Conservation (phyloP, 1,140 invertebrate genomes). For the Brachionus paranguensis region DNA sequence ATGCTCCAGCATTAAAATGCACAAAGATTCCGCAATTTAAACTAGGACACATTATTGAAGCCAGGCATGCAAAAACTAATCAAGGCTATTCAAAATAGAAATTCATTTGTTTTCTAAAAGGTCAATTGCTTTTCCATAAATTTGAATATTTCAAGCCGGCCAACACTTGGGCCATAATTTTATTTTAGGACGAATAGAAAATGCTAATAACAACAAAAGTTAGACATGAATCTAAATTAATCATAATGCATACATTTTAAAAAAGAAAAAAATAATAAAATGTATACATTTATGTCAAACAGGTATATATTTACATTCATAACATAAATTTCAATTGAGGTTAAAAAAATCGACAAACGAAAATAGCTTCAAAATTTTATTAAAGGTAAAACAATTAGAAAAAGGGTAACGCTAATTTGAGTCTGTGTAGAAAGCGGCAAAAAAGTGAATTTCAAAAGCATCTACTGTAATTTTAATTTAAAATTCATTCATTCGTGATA, state of each 20-base stretch:
- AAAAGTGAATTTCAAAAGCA: no score
- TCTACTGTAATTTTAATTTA: no score
- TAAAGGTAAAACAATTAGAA: background rate
- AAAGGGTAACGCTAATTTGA: background rate
- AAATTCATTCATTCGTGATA: background rate
- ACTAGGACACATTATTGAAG: background rate
- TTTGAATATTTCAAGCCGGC: background rate
- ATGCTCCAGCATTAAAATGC: background rate
- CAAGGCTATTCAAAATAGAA: background rate
- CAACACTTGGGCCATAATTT: background rate
- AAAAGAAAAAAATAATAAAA: background rate
- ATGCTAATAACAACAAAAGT: background rate
- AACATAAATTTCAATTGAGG: background rate
- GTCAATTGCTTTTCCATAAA: background rate
- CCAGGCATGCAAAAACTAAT: background rate
- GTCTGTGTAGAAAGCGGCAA: background rate
- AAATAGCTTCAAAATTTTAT: background rate
- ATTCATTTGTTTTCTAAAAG: background rate
- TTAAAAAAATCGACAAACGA: background rate
- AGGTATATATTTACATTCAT: background rate
- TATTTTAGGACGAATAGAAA: background rate
- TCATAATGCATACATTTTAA: background rate
- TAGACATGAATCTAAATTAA: slow-evolving; percentile 1
- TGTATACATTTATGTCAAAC: background rate
- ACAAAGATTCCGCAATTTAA: background rate